Percentiles rank a stretch among this genome's conserved stretches.
Conservation (phyloP, 2,797 vertebrate genomes). For the Linurgus olivaceus region DNA sequence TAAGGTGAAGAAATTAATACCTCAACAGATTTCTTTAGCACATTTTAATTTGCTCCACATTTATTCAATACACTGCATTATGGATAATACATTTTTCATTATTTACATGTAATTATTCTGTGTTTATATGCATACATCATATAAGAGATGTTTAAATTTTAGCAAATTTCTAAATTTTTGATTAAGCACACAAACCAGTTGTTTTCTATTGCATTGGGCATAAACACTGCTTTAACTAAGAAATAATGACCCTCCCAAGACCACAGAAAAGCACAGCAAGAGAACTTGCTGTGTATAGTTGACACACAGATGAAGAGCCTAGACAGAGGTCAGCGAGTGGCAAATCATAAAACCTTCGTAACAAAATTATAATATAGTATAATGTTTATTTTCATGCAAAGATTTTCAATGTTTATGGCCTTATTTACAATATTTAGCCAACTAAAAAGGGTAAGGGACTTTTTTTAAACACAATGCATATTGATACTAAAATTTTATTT, state of each 20-base stretch:
- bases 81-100: accelerated
- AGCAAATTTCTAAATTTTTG: neutral
- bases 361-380: neutral
- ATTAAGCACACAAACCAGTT: neutral
- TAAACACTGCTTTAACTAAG: neutral
- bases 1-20: neutral
- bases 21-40: neutral
- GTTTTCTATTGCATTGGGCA: neutral
- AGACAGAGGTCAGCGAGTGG: accelerated
- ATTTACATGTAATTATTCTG: neutral
- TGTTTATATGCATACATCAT: neutral
- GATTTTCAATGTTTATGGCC: neutral
- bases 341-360: neutral
- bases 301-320: neutral
- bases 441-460: neutral
- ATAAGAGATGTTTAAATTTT: neutral
- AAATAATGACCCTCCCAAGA: neutral
- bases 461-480: neutral
- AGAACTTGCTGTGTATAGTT: neutral
- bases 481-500: neutral
- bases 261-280: neutral
- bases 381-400: neutral
- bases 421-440: neutral
- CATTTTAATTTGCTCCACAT: neutral
- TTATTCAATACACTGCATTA: neutral